Percentiles rank a stretch among this genome's conserved stretches.
Conservation (phyloP, 1,140 invertebrate species). For the Drosophila nasuta region DNA sequence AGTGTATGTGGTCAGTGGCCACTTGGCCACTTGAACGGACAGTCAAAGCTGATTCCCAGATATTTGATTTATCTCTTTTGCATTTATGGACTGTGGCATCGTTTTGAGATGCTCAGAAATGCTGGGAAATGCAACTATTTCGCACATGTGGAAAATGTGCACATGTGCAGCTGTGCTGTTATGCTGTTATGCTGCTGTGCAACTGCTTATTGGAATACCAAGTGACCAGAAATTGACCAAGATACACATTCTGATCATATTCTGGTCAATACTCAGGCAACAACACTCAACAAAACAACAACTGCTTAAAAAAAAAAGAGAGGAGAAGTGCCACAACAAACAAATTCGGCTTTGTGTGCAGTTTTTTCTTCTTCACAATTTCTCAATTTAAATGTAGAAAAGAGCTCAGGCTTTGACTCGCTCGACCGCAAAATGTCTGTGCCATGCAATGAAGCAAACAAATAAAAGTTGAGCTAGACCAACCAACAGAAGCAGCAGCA, state of each 20-base stretch:
- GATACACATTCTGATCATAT: conserved; percentile 24
- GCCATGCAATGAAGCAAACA: conserved; percentile 78
- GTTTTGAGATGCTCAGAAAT: neutral
- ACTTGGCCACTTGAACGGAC: neutral
- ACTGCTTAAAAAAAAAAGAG: neutral
- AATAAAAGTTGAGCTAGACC: conserved; percentile 75
- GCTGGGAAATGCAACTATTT: conserved; percentile 21
- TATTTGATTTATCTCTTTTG: conserved; percentile 34
- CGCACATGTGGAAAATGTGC: conserved; percentile 32
- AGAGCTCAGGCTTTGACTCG: conserved; percentile 62
- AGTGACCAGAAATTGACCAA: conserved; percentile 50
- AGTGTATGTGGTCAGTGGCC: conserved; percentile 15
- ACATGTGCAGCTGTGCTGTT: conserved; percentile 1
- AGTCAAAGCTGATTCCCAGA: conserved; percentile 15
- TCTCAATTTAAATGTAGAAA: conserved; percentile 47
- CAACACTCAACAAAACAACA: neutral
- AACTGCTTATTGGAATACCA: conserved; percentile 51
- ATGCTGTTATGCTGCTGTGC: neutral
- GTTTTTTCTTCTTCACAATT: conserved; percentile 28
- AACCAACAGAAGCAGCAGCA: conserved; percentile 46
- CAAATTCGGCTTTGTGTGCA: conserved; percentile 41
- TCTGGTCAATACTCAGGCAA: conserved; percentile 14
- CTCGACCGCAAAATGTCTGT: conserved; percentile 77
- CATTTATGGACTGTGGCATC: conserved; percentile 24
- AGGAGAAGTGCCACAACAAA: conserved; percentile 26